phyloP scores from a whole-genome alignment of 2,888 invertebrate species.

The Selenia dentaria region DNA sequence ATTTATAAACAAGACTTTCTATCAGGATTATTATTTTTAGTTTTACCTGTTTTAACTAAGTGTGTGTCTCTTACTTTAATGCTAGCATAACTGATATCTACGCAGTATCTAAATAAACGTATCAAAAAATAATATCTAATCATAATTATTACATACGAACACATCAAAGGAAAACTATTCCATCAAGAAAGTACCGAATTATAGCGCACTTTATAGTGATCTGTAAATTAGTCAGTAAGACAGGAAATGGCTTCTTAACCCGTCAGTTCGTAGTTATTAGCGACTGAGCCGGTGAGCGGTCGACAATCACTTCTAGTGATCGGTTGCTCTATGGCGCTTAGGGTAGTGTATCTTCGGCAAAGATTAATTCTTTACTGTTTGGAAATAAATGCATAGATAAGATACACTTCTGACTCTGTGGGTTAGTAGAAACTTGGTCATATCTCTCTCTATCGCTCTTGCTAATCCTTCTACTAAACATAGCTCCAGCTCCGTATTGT shows the following conservation, averaged over 20 bases:
- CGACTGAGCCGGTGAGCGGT: conserved; percentile 66
- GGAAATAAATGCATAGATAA: not conserved
- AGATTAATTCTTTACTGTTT: conserved; percentile 39
- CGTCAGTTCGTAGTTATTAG: conserved; percentile 78
- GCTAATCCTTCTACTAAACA: too few species aligned
- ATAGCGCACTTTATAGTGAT: conserved; percentile 62
- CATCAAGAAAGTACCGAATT: conserved; percentile 34
- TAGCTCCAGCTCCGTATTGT: too few species aligned
- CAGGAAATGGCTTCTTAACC: conserved; percentile 82
- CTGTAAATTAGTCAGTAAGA: conserved; percentile 80
- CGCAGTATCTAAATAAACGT: too few species aligned
- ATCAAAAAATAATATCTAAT: too few species aligned
- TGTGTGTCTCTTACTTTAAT: too few species aligned
- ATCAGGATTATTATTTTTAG: too few species aligned
- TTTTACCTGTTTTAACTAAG: too few species aligned
- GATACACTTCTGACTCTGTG: too few species aligned
- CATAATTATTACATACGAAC: conserved; percentile 26
- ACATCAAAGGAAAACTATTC: conserved; percentile 46
- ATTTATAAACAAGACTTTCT: too few species aligned
- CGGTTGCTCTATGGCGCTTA: conserved; percentile 64
- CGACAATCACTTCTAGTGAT: conserved; percentile 69
- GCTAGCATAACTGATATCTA: too few species aligned
- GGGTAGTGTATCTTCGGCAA: conserved; percentile 47
- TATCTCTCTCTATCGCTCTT: too few species aligned
- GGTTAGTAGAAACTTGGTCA: too few species aligned